Evolutionary conservation across 2,797 vertebrate genomes (phyloP), one percentile per base, ranked within the genome.

Genomic region (Helostoma temminkii): DNA sequence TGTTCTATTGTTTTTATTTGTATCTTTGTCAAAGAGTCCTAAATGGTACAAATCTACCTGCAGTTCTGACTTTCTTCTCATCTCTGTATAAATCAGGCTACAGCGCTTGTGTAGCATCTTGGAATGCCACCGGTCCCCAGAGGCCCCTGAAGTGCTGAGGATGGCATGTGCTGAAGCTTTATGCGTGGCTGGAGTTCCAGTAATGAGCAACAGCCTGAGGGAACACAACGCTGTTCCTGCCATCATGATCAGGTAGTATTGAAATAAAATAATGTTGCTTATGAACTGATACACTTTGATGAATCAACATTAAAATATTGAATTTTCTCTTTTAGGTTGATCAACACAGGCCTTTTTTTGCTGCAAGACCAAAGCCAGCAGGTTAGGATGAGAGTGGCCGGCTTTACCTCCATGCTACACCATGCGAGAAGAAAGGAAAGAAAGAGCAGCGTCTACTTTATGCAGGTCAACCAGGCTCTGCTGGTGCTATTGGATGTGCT

Each of bases 361-460:
- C 94, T 98, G 57, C 96, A 97, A 89, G 96, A 98, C 6, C 95
- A 96, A 86, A 94, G 91, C 69, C 92, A 86, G 18, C 83, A 87
- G 58, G 95, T 97, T 49, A 93, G 96, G 76, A 83, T 83, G 0
- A 92, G 92, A 81, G 93, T 92, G 0, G 91, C 96, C 0, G 39
- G 80, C 56, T 98, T 97, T 0, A 78, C 92, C 74, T 95, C 95
- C 53, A 48, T 75, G 18, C 57, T 95, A 58, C 60, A 1, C 54
- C 85, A 71, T 7, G 37, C 46, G 16, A 74, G 45, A 0, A 15
- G 5, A 19, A 50, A 70, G 10, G 64, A 3, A 28, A n/a, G 69
- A 22, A 85, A 66, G 47, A 65, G 1, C 53, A 82, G 62, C 0
- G 68, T 88, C 57, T 10, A 93, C 72, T 55, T 80, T 0, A 71